Conservation (phyloP, 1,140 invertebrate genomes). For the Drosophila sulfurigaster region DNA sequence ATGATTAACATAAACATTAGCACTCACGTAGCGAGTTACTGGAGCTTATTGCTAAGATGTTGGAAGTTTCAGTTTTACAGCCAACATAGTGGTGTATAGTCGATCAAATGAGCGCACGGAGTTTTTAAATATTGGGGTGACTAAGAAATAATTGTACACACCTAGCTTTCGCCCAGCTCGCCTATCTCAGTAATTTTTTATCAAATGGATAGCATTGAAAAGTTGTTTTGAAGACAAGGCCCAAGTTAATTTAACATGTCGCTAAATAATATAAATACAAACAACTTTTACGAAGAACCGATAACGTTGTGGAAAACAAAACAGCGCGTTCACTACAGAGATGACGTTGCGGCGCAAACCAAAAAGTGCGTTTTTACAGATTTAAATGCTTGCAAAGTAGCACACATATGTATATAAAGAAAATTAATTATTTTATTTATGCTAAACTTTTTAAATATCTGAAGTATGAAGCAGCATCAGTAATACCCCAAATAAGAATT, state of each 20-base stretch:
- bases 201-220: not conserved
- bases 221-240: not conserved
- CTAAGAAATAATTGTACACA: not conserved
- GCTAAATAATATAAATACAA: slow-evolving; percentile 66
- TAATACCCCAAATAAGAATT: not conserved
- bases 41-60: not conserved
- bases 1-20: slow-evolving; percentile 65
- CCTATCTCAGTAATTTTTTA: not conserved
- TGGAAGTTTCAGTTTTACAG: slow-evolving; percentile 37
- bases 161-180: slow-evolving; percentile 1
- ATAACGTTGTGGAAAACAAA: slow-evolving; percentile 75
- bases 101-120: slow-evolving; percentile 3
- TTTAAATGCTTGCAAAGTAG: not conserved
- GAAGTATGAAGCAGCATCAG: no score
- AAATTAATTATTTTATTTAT: not conserved
- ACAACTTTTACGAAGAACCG: slow-evolving; percentile 59
- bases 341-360: slow-evolving; percentile 57
- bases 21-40: slow-evolving; percentile 41
- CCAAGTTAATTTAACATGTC: slow-evolving; percentile 56
- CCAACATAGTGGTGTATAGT: slow-evolving; percentile 23
- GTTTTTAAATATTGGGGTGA: not conserved
- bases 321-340: slow-evolving; percentile 76
- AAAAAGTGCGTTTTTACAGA: slow-evolving; percentile 60
- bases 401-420: not conserved
- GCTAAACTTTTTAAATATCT: no score